Conservation (phyloP, 1,140 invertebrate species). For the Dermatophagoides farinae region DNA sequence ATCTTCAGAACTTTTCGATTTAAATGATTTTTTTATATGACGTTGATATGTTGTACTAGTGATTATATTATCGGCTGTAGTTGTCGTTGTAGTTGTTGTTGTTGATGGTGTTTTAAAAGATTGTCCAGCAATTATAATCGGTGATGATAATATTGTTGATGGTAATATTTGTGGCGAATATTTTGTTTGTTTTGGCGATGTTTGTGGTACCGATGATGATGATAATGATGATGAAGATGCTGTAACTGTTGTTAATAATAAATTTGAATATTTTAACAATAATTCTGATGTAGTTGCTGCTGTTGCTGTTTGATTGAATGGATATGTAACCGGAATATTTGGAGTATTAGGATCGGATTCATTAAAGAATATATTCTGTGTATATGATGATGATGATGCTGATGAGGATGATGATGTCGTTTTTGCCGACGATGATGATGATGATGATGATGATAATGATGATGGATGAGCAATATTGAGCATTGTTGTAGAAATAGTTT, state of each 20-base stretch:
- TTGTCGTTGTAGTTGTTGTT: not conserved
- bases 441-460: not conserved
- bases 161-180: not conserved
- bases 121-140: no score
- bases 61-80: not conserved
- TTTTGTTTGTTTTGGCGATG: no score
- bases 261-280: no score
- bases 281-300: not conserved
- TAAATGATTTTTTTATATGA: not conserved
- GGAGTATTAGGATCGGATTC: no score
- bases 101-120: not conserved
- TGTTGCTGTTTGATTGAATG: not conserved
- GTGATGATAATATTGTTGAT: not conserved
- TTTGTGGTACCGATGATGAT: no score
- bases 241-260: no score
- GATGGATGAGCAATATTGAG: not conserved
- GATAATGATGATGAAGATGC: no score
- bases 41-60: not conserved
- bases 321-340: no score
- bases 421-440: not conserved
- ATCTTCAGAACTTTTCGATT: not conserved
- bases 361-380: no score
- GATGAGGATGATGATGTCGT: no score
- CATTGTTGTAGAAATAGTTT: not conserved
- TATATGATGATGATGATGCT: no score